A percentile compares a stretch with the other conserved stretches of the same genome.
phyloP scores from a whole-genome alignment of 2,888 invertebrate species.

The Eretmocerus hayati region DNA sequence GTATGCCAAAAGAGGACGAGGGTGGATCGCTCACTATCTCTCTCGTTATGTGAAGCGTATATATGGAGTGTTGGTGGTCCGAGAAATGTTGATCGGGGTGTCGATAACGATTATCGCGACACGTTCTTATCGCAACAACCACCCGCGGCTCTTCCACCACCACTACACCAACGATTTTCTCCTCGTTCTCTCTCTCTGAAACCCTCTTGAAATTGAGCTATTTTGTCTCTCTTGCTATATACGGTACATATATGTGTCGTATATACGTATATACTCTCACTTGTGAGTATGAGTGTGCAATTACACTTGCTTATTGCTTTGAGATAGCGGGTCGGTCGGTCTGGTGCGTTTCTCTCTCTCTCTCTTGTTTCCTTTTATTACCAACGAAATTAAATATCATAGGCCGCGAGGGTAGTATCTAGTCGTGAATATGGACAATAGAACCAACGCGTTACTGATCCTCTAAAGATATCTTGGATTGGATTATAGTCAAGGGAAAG shows the following conservation, averaged over 20 bases:
- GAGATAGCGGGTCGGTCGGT: constrained; percentile 18
- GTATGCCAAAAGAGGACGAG: too few species aligned
- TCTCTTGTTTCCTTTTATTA: constrained; percentile 20
- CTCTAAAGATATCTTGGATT: too few species aligned
- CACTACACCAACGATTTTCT: background rate
- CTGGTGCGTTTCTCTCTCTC: too few species aligned
- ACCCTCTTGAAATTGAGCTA: too few species aligned
- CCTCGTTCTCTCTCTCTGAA: background rate
- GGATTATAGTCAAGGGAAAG: too few species aligned
- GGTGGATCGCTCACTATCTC: too few species aligned
- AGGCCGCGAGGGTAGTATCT: too few species aligned
- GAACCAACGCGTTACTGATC: too few species aligned
- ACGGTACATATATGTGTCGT: too few species aligned
- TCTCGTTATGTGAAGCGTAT: background rate
- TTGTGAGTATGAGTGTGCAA: constrained; percentile 6
- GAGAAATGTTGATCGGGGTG: constrained; percentile 24
- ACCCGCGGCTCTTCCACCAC: background rate
- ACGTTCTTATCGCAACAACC: constrained; percentile 25
- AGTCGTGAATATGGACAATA: too few species aligned
- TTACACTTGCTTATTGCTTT: constrained; percentile 22
- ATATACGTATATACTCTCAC: too few species aligned
- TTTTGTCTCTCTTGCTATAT: too few species aligned
- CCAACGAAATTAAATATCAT: constrained; percentile 18
- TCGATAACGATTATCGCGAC: constrained; percentile 32
- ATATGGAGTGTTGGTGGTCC: constrained; percentile 19